These are phyloP conservation scores for Malaclemys terrapin DNA, from an alignment of 2,113 vertebrate species.

Conservation along the genomic window DNA sequence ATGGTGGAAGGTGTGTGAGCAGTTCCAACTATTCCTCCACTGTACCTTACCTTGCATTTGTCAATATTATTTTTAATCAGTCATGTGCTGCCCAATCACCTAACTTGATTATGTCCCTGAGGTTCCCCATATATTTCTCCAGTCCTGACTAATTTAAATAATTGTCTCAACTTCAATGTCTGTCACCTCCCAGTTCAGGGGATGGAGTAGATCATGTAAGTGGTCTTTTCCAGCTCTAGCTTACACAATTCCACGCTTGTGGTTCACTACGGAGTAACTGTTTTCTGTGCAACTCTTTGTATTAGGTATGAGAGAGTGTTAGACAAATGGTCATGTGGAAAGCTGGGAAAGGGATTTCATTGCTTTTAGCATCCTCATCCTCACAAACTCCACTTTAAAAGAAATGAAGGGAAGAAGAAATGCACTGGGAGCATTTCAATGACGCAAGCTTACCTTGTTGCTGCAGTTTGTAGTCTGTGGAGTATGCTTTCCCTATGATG, in stretches of 20 bases:
- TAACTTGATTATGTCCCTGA: not conserved
- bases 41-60: not conserved
- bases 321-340: fast-evolving
- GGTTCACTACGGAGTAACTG: not conserved
- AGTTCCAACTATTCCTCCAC: not conserved
- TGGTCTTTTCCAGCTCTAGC: fast-evolving
- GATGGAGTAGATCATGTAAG: not conserved
- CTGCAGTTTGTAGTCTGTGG: slow-evolving; percentile 97
- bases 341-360: not conserved
- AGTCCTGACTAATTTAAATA: not conserved
- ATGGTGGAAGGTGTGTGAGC: not conserved
- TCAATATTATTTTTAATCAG: not conserved
- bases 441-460: slow-evolving; percentile 89
- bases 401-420: not conserved
- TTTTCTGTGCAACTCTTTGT: not conserved
- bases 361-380: fast-evolving
- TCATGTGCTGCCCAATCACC: not conserved
- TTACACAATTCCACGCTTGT: fast-evolving
- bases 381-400: not conserved
- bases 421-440: fast-evolving
- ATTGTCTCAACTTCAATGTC: not conserved
- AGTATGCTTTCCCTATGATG: slow-evolving; percentile 98
- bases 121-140: not conserved
- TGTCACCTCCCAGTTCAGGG: fast-evolving
- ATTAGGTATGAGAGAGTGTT: fast-evolving